Conservation (phyloP, 2,113 vertebrate species). For the Helogale parvula region DNA sequence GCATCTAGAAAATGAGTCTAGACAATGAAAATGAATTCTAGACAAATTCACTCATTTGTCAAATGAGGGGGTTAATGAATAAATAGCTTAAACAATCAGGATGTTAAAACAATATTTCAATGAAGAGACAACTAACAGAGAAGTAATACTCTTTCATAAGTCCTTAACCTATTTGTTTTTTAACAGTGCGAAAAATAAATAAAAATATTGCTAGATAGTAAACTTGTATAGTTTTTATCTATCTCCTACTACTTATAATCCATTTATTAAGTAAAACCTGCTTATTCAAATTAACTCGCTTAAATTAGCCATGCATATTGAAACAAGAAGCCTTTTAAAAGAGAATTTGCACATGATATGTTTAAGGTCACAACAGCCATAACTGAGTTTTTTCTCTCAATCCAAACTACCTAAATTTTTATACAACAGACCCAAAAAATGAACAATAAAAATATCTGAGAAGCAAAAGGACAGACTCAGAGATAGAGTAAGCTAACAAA, state of each 20-base stretch:
- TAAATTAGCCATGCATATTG: neutral
- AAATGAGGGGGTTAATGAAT: conserved; percentile 38
- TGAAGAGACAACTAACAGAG: neutral
- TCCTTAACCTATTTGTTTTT: neutral
- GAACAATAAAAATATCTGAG: neutral
- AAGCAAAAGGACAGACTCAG: neutral
- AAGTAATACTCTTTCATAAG: neutral
- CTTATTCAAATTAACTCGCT: neutral
- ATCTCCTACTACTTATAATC: neutral
- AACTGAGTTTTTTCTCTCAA: neutral
- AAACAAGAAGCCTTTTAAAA: neutral
- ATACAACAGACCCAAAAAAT: neutral
- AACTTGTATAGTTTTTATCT: conserved; percentile 28
- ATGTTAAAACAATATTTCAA: conserved; percentile 32
- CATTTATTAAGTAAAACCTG: conserved; percentile 30
- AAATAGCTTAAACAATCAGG: conserved; percentile 21
- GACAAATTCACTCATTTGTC: neutral
- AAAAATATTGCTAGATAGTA: neutral
- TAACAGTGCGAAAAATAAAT: conserved; percentile 16
- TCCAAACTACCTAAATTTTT: neutral
- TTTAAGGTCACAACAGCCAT: neutral
- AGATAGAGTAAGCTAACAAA: neutral
- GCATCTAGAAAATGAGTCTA: neutral
- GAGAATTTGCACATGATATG: neutral
- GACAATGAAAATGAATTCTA: too few species aligned